Conservation (phyloP, 1,140 invertebrate species). For the Zaprionus kolodkinae region DNA sequence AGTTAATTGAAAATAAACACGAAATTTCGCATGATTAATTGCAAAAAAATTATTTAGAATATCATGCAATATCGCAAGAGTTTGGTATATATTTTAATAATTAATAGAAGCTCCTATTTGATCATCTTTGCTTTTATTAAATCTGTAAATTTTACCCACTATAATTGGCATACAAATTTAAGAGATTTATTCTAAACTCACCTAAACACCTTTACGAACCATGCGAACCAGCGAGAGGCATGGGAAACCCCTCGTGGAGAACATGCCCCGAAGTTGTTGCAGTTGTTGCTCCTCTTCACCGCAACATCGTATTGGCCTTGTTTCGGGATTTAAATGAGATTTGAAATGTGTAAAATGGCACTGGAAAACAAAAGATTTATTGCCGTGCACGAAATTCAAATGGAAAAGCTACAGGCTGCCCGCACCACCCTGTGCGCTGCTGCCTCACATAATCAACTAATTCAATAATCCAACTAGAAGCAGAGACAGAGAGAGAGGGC, state of each 20-base stretch:
- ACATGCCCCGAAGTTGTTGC: not conserved
- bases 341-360: slow-evolving; percentile 53
- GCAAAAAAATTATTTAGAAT: too few relatives aligned
- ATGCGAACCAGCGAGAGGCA: not conserved
- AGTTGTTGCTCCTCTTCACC: slow-evolving; percentile 40
- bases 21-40: not conserved
- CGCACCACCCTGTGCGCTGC: slow-evolving; percentile 5
- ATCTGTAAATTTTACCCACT: too few relatives aligned
- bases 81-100: too few relatives aligned
- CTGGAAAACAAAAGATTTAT: slow-evolving; percentile 67
- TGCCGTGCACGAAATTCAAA: slow-evolving; percentile 35
- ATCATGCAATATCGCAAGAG: too few relatives aligned
- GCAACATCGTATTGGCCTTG: slow-evolving; percentile 59
- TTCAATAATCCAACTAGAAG: slow-evolving; percentile 67
- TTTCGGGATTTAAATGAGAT: slow-evolving; percentile 70
- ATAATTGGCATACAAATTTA: too few relatives aligned
- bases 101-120: too few relatives aligned
- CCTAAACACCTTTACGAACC: not conserved
- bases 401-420: slow-evolving; percentile 45
- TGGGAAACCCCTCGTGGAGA: not conserved
- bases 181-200: not conserved
- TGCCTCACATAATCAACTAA: slow-evolving; percentile 64
- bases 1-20: slow-evolving; percentile 62
- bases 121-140: too few relatives aligned
- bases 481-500: not conserved